A percentile compares a stretch with the other conserved stretches of the same genome.
These are phyloP conservation scores for Melanotaenia trifasciata DNA, from an alignment of 2,797 vertebrate species.

Conservation along the genomic window DNA sequence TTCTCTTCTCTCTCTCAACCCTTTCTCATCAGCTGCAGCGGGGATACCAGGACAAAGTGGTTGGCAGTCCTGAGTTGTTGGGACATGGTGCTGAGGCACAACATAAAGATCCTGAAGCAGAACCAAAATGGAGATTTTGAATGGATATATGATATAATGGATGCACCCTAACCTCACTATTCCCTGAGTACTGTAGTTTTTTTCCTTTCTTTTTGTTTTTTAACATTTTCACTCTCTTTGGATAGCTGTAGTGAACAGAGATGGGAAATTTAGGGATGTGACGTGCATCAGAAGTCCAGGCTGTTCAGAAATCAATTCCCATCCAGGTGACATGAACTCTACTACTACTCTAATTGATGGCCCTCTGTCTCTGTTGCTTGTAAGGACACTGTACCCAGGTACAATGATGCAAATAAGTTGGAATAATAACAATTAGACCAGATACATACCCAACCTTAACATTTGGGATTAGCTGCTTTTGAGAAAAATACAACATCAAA, in stretches of 20 bases:
- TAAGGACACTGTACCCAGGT: slow-evolving; percentile 5
- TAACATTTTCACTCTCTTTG: not conserved
- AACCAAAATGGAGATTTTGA: not conserved
- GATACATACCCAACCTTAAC: not conserved
- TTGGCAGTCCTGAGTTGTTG: slow-evolving; percentile 50
- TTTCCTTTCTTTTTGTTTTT: not conserved
- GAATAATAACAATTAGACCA: slow-evolving; percentile 1
- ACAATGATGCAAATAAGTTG: not conserved
- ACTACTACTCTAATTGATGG: not conserved
- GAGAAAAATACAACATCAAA: not conserved
- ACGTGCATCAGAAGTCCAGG: not conserved
- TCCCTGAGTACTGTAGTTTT: not conserved
- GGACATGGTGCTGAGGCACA: slow-evolving; percentile 36
- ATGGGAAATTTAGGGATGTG: not conserved
- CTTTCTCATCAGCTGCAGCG: slow-evolving; percentile 73
- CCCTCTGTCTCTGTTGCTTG: slow-evolving; percentile 3
- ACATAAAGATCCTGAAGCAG: slow-evolving; percentile 7
- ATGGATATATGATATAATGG: not conserved
- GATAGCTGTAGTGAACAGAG: not conserved
- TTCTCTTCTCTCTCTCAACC: slow-evolving; percentile 75
- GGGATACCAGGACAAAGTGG: slow-evolving; percentile 64
- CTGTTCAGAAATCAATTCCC: not conserved
- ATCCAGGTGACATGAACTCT: not conserved
- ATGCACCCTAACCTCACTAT: not conserved
- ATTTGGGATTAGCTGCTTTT: not conserved